Conservation (phyloP, 2,888 invertebrate species). For the Carcina quercana region DNA sequence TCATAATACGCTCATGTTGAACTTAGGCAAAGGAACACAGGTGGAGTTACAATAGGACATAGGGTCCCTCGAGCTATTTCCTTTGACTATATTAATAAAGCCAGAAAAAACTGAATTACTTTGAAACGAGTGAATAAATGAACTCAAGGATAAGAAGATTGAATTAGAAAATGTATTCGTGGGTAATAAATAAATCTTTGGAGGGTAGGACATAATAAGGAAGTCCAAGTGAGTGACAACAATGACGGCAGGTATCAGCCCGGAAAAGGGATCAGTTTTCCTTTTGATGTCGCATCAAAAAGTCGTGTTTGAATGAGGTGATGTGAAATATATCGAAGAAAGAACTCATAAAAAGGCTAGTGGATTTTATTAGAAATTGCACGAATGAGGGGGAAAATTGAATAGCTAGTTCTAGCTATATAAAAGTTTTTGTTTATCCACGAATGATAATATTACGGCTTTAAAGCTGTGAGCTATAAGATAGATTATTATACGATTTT, state of each 20-base stretch:
- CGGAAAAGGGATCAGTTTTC: slow-evolving; percentile 64
- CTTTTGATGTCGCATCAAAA: slow-evolving; percentile 64
- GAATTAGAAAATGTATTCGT: slow-evolving; percentile 65
- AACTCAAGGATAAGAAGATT: slow-evolving; percentile 57
- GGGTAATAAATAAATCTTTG: slow-evolving; percentile 60
- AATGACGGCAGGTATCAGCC: slow-evolving; percentile 57
- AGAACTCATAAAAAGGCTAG: too few species aligned
- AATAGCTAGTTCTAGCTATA: too few species aligned
- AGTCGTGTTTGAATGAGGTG: slow-evolving; percentile 22
- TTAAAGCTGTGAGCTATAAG: too few species aligned
- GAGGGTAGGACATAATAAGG: slow-evolving; percentile 54
- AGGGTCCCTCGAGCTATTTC: slow-evolving; percentile 46
- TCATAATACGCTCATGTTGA: slow-evolving; percentile 59
- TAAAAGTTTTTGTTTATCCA: too few species aligned
- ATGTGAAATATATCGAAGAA: slow-evolving; percentile 9
- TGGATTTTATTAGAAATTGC: too few species aligned
- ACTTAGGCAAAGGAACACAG: slow-evolving; percentile 55
- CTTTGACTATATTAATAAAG: slow-evolving; percentile 69
- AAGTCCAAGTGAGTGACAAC: slow-evolving; percentile 49
- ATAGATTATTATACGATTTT: too few species aligned
- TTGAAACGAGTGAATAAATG: slow-evolving; percentile 66
- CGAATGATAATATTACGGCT: too few species aligned
- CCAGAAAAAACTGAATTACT: slow-evolving; percentile 65
- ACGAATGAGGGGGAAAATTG: too few species aligned
- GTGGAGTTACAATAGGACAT: slow-evolving; percentile 60